Evolutionary conservation across 2,113 vertebrate species (phyloP).

Genomic region (Lepus americanus): DNA sequence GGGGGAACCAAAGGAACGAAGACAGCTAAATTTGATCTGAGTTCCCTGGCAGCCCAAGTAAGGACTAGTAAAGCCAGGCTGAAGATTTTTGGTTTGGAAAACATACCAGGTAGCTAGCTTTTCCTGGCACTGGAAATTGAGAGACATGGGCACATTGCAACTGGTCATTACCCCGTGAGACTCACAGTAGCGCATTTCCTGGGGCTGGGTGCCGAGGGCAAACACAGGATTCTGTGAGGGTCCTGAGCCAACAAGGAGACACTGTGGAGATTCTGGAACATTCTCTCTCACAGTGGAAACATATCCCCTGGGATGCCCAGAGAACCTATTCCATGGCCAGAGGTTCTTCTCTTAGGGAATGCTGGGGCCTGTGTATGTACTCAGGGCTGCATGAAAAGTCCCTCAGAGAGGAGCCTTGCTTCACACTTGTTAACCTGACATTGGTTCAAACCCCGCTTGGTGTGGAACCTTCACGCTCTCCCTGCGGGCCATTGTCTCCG

Average conservation of each 20-base stretch:
- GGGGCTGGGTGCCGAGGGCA: background rate
- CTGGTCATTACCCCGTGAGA: rapidly evolving
- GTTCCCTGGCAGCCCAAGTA: background rate
- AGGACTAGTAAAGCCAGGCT: background rate
- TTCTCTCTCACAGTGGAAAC: background rate
- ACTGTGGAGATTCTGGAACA: background rate
- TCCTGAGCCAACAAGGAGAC: background rate
- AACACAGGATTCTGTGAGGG: background rate
- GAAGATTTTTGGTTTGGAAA: background rate
- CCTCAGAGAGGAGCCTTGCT: background rate
- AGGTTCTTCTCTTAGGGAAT: background rate
- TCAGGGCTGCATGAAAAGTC: background rate
- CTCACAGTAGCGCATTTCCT: rapidly evolving
- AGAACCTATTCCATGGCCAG: rapidly evolving
- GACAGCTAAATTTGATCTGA: too few species aligned
- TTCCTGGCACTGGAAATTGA: background rate
- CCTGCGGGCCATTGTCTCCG: rapidly evolving
- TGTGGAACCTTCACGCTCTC: rapidly evolving
- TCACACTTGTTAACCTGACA: background rate
- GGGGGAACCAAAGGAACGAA: background rate
- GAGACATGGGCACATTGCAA: background rate
- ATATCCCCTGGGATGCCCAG: background rate
- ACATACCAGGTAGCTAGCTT: background rate
- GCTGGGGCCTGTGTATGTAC: background rate
- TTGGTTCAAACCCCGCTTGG: background rate